Evolutionary conservation across 2,113 vertebrate species (phyloP).

Genomic region (Rhinolophus ferrumequinum): DNA sequence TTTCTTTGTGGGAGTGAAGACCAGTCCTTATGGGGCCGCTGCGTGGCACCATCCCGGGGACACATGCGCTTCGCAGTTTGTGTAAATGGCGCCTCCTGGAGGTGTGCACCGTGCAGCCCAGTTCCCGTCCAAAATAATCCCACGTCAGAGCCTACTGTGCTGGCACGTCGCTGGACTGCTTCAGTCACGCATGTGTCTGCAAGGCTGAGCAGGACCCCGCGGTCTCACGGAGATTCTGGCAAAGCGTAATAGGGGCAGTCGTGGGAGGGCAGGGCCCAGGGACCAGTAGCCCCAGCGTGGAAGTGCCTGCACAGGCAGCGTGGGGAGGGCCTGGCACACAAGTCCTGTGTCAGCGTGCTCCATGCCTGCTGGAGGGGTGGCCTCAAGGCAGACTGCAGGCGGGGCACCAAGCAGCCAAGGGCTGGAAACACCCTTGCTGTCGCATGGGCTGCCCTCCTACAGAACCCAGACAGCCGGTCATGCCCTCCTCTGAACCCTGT

Average conservation of each 20-base stretch:
- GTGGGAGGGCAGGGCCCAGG: neutral
- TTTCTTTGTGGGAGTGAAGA: constrained; percentile 12
- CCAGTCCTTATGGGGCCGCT: neutral
- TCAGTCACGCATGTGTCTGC: neutral
- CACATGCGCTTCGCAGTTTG: accelerated
- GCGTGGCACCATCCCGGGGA: neutral
- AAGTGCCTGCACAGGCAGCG: accelerated
- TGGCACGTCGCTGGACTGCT: accelerated
- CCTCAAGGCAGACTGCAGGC: neutral
- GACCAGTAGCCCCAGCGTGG: too few relatives aligned
- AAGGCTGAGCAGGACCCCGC: too few relatives aligned
- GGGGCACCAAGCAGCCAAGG: neutral
- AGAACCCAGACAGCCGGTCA: neutral
- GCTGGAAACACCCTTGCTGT: neutral
- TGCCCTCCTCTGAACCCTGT: neutral
- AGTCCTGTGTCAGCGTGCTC: neutral
- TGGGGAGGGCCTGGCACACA: neutral
- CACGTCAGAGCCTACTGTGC: neutral
- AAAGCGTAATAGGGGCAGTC: neutral
- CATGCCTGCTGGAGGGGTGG: neutral
- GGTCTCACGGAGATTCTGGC: neutral
- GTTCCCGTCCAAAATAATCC: neutral
- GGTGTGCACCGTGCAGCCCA: neutral
- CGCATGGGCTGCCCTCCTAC: neutral
- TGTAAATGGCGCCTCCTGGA: neutral